A percentile compares a stretch with the other conserved stretches of the same genome.
Evolutionary conservation across 2,888 invertebrate genomes (phyloP).

Genomic region (Dicroscelio sp.): DNA sequence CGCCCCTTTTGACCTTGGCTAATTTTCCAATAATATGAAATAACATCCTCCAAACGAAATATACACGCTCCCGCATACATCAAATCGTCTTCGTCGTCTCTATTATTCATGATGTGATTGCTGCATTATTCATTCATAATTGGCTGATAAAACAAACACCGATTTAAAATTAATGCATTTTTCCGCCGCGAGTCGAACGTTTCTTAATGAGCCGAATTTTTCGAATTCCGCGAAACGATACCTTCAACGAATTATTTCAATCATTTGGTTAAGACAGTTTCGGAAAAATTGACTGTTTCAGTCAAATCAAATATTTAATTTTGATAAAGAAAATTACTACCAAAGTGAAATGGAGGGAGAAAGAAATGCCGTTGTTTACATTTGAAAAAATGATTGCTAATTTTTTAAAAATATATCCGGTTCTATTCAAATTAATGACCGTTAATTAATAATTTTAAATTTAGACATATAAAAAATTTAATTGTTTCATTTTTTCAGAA

Average conservation of each 20-base stretch:
- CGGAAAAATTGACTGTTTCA: neutral
- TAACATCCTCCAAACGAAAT: conserved; percentile 23
- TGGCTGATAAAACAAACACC: conserved; percentile 5
- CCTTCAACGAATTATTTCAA: neutral
- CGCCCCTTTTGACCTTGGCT: conserved; percentile 23
- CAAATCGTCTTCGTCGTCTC: neutral
- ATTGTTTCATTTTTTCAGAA: neutral
- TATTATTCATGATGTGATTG: neutral
- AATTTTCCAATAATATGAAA: conserved; percentile 42
- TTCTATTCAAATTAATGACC: neutral
- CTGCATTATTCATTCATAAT: conserved; percentile 24
- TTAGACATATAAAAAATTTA: no score
- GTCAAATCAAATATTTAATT: neutral
- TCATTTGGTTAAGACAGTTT: neutral
- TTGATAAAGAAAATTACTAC: neutral
- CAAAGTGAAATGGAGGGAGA: neutral
- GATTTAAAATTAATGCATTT: conserved; percentile 7
- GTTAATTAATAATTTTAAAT: no score
- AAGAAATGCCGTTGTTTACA: neutral
- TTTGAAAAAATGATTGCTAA: no score
- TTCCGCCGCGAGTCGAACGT: neutral
- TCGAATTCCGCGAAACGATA: neutral
- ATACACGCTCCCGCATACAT: neutral
- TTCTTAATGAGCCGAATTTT: neutral
- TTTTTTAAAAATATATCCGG: neutral